Evolutionary conservation across 2,113 vertebrate species (phyloP).

Genomic region (Thryonomys swinderianus): DNA sequence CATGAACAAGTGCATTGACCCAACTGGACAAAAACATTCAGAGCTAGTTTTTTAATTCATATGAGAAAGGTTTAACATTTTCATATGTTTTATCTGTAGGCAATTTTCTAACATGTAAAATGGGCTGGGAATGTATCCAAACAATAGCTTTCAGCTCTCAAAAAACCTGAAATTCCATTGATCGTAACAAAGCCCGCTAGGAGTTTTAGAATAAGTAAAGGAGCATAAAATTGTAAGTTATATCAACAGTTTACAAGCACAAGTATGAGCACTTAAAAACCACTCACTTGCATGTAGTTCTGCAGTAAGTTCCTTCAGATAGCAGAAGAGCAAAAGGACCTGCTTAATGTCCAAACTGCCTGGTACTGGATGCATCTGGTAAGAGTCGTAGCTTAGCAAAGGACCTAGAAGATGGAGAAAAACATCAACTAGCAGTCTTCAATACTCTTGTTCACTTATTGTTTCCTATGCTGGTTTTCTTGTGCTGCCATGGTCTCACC

Average conservation of each 20-base stretch:
- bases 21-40: not conserved
- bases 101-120: conserved; percentile 21
- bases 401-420: not conserved
- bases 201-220: conserved; percentile 13
- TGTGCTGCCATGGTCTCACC: not conserved
- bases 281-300: not conserved
- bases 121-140: not conserved
- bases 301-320: not conserved
- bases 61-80: conserved; percentile 33
- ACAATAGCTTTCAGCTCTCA: not conserved
- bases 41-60: not conserved
- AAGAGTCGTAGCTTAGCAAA: not conserved
- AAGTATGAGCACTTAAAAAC: not conserved
- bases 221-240: not conserved
- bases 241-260: not conserved
- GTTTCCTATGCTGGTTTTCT: not conserved
- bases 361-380: not conserved
- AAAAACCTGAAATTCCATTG: not conserved
- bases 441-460: not conserved
- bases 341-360: not conserved
- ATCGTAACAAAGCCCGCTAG: not conserved
- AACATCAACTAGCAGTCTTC: not conserved
- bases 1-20: not conserved
- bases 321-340: not conserved
- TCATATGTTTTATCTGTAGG: not conserved